Evolutionary conservation across 2,113 vertebrate species (phyloP).

Genomic region (Pseudorasbora parva): DNA sequence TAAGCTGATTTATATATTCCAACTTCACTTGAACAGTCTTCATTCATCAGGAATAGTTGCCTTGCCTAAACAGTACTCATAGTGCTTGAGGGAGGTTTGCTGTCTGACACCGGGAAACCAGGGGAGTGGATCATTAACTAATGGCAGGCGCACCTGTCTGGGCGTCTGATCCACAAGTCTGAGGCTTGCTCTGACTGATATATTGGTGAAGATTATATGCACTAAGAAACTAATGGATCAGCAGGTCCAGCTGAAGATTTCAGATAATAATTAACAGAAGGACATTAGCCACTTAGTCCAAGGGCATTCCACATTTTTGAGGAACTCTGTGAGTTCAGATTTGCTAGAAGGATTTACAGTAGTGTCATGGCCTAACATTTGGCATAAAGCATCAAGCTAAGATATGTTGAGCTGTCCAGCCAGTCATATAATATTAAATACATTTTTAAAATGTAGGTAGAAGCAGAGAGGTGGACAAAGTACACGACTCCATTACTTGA

Average conservation of each 20-base stretch:
- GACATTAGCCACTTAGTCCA: not conserved
- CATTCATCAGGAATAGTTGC: conserved; percentile 11
- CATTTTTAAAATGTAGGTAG: no score
- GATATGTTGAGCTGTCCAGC: not conserved
- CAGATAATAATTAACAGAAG: not conserved
- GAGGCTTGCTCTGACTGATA: not conserved
- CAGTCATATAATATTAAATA: not conserved
- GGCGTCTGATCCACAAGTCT: conserved; percentile 26
- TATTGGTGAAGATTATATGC: conserved; percentile 25
- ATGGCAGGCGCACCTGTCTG: conserved; percentile 44
- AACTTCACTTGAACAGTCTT: conserved; percentile 30
- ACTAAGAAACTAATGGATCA: conserved; percentile 23
- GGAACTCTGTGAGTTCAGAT: not conserved
- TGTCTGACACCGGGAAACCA: conserved; percentile 46
- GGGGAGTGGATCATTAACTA: conserved; percentile 47
- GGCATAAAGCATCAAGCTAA: not conserved
- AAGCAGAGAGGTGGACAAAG: no score
- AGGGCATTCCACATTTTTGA: not conserved
- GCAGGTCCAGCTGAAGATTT: conserved; percentile 5
- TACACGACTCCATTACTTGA: no score
- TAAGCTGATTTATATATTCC: conserved; percentile 35
- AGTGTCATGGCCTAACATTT: not conserved
- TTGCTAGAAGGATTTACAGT: not conserved
- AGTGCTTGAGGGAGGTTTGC: conserved; percentile 45
- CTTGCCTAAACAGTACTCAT: not conserved